Percentiles rank a stretch among this genome's conserved stretches.
Evolutionary conservation across 2,888 invertebrate genomes (phyloP).

Genomic region (Acleris holmiana): DNA sequence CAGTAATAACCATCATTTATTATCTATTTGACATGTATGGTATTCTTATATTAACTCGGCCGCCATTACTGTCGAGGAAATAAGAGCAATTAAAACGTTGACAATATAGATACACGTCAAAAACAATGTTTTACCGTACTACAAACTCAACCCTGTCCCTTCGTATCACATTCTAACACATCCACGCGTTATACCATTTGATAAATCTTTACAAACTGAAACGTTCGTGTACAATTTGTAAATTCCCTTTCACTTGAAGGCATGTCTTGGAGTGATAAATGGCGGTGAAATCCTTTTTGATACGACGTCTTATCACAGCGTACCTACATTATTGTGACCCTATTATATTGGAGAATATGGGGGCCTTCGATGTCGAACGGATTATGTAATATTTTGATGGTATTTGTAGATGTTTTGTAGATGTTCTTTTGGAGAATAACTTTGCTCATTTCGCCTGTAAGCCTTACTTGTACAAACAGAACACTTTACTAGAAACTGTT

Average conservation of each 20-base stretch:
- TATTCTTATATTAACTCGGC: no score
- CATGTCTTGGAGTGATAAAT: slow-evolving; percentile 33
- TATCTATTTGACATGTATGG: no score
- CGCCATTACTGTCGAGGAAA: no score
- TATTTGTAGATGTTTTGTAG: not conserved
- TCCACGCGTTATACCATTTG: not conserved
- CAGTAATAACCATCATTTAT: no score
- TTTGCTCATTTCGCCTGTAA: not conserved
- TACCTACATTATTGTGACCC: slow-evolving; percentile 1
- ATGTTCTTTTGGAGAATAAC: not conserved
- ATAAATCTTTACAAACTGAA: slow-evolving; percentile 21
- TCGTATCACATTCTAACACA: not conserved
- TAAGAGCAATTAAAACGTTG: no score
- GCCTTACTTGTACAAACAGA: no score
- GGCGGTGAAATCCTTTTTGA: slow-evolving; percentile 37
- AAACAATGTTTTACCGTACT: no score
- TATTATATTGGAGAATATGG: slow-evolving; percentile 11
- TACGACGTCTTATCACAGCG: slow-evolving; percentile 37
- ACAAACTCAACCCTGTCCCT: no score
- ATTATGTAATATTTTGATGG: not conserved
- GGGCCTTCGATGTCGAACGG: not conserved
- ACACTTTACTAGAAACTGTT: no score
- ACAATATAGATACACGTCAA: no score
- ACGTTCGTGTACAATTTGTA: slow-evolving; percentile 18
- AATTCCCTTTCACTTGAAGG: slow-evolving; percentile 25